Conservation (phyloP, 2,113 vertebrate species). For the Agelaius phoeniceus region DNA sequence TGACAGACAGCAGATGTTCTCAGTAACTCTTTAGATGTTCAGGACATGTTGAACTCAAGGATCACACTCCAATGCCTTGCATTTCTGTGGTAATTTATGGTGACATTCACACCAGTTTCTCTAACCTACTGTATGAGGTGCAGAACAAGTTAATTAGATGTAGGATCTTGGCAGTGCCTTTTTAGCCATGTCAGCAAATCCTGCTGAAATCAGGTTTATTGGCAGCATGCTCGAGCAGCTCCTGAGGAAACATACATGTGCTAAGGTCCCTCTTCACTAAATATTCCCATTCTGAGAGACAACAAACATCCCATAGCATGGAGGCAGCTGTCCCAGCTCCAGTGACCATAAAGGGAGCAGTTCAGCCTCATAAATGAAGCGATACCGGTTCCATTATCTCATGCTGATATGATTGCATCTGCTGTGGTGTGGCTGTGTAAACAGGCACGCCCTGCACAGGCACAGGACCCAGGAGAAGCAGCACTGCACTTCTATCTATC, state of each 20-base stretch:
- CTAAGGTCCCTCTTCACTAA: background rate
- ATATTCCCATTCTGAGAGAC: background rate
- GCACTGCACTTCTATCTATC: background rate
- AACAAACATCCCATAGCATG: background rate
- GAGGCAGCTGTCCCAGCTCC: background rate
- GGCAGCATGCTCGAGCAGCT: background rate
- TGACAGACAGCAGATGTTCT: background rate
- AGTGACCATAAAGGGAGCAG: background rate
- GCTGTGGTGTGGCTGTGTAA: background rate
- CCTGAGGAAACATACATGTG: background rate
- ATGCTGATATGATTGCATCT: background rate
- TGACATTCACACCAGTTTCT: background rate
- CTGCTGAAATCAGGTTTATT: background rate
- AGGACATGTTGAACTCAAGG: background rate
- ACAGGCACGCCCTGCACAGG: background rate
- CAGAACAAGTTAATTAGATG: background rate
- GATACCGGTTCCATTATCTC: background rate
- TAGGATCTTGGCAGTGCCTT: background rate
- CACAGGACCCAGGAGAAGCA: background rate
- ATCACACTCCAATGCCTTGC: background rate
- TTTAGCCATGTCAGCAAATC: background rate
- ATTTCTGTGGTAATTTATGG: background rate
- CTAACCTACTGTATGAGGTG: background rate
- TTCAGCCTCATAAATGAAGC: background rate
- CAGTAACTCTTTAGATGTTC: background rate